These are phyloP conservation scores for Sphaerodactylus townsendi DNA, from an alignment of 2,113 vertebrate genomes.

Conservation along the genomic window DNA sequence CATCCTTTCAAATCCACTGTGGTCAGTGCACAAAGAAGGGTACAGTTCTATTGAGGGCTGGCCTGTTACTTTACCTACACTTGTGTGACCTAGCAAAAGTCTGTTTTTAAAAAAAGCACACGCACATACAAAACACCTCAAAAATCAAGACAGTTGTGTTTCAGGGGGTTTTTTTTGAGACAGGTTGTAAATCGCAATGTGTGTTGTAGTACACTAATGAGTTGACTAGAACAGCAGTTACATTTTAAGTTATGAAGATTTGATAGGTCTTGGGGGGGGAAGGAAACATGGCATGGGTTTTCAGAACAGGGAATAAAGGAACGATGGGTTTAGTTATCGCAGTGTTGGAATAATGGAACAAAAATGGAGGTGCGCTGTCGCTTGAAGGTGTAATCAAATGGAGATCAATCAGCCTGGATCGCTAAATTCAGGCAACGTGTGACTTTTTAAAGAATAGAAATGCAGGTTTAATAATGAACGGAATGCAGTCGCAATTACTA, in stretches of 20 bases:
- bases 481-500: not conserved
- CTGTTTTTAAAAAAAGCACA: too few species aligned
- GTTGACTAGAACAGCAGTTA: not conserved
- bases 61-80: too few species aligned
- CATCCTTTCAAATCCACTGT: too few species aligned
- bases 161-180: not conserved
- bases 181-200: conserved; percentile 7
- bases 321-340: not conserved
- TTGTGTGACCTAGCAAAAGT: too few species aligned
- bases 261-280: not conserved
- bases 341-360: not conserved
- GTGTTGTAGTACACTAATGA: not conserved
- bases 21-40: too few species aligned
- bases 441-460: not conserved
- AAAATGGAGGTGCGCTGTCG: not conserved
- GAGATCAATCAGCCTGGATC: not conserved
- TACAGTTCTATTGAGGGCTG: too few species aligned
- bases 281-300: not conserved
- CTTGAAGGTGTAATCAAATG: not conserved
- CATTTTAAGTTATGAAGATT: conserved; percentile 20
- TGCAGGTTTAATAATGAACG: conserved; percentile 1
- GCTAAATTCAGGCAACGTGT: not conserved
- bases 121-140: too few species aligned
- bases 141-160: not conserved
- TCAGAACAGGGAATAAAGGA: conserved; percentile 20